Conservation (phyloP, 30 jellyfish, hydroid and myxozoan genomes). For the Hydractinia symbiolongicarpus region DNA sequence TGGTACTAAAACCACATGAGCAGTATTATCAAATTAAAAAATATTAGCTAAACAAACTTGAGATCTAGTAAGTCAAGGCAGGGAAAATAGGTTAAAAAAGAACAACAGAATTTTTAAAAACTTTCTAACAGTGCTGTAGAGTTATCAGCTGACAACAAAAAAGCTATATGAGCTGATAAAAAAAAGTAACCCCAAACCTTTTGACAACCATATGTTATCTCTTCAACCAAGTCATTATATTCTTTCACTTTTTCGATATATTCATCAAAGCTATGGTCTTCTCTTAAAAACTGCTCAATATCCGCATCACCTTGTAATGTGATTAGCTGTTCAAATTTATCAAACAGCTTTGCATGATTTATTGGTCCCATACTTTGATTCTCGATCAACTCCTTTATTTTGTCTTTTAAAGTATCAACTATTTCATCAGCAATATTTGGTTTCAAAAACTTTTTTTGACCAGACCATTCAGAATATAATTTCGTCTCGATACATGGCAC, state of each 20-base stretch:
- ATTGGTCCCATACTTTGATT: constrained; percentile 75
- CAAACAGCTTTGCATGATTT: constrained; percentile 50
- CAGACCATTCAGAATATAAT: constrained; percentile 84
- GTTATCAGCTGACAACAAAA: not conserved
- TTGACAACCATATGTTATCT: constrained; percentile 61
- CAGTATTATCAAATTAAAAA: too few relatives aligned
- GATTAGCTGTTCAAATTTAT: constrained; percentile 42
- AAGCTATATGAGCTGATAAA: too few relatives aligned
- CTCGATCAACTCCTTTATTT: constrained; percentile 34
- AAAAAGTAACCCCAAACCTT: constrained; percentile 51
- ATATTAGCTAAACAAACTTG: too few relatives aligned
- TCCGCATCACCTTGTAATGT: constrained; percentile 67
- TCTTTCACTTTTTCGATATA: constrained; percentile 62
- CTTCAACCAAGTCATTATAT: constrained; percentile 64
- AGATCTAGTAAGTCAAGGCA: not conserved
- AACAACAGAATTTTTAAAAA: not conserved
- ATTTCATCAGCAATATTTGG: constrained; percentile 68
- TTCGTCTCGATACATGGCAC: constrained; percentile 91
- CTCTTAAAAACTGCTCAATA: constrained; percentile 52
- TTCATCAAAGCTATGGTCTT: constrained; percentile 61
- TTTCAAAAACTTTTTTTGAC: constrained; percentile 52
- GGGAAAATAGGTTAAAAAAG: not conserved
- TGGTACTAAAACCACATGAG: too few relatives aligned
- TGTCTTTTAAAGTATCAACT: constrained; percentile 43
- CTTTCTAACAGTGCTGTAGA: not conserved